Evolutionary conservation across 2,888 invertebrate genomes (phyloP).

Genomic region (Calephelis perditalis): DNA sequence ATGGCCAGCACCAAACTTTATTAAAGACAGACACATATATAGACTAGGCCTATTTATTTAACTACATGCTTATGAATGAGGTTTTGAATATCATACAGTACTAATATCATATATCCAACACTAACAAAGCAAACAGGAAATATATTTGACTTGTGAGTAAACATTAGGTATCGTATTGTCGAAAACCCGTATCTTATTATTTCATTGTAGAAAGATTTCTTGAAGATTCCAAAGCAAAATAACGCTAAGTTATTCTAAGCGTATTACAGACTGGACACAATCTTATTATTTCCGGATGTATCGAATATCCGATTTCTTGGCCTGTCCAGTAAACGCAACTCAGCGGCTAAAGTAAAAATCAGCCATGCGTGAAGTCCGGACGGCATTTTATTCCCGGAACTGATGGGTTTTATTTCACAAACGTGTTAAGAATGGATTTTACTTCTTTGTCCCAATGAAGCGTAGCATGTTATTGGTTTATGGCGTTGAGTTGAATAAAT

Average conservation of each 20-base stretch:
- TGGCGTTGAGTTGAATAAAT: conserved; percentile 22
- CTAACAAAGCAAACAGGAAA: too few relatives aligned
- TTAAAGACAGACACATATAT: too few relatives aligned
- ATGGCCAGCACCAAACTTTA: too few relatives aligned
- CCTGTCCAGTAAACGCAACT: conserved; percentile 21
- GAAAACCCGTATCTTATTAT: background rate
- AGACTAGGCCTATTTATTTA: too few relatives aligned
- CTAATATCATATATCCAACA: too few relatives aligned
- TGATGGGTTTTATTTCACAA: conserved; percentile 34
- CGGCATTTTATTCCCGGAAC: conserved; percentile 30
- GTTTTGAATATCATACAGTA: too few relatives aligned
- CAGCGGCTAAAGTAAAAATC: conserved; percentile 27
- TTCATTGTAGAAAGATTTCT: background rate
- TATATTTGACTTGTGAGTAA: too few relatives aligned
- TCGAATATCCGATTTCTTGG: conserved; percentile 22
- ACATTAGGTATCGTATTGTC: background rate
- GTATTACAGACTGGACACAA: conserved; percentile 15
- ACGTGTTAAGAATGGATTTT: conserved; percentile 35
- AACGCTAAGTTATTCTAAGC: conserved; percentile 13
- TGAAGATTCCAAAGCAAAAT: conserved; percentile 1
- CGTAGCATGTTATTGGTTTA: conserved; percentile 33
- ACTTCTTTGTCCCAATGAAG: conserved; percentile 31
- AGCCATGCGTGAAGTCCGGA: conserved; percentile 31
- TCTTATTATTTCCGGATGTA: conserved; percentile 21
- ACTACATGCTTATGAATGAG: too few relatives aligned